phyloP scores from a whole-genome alignment of 2,113 vertebrate genomes.

The Ursus arctos region DNA sequence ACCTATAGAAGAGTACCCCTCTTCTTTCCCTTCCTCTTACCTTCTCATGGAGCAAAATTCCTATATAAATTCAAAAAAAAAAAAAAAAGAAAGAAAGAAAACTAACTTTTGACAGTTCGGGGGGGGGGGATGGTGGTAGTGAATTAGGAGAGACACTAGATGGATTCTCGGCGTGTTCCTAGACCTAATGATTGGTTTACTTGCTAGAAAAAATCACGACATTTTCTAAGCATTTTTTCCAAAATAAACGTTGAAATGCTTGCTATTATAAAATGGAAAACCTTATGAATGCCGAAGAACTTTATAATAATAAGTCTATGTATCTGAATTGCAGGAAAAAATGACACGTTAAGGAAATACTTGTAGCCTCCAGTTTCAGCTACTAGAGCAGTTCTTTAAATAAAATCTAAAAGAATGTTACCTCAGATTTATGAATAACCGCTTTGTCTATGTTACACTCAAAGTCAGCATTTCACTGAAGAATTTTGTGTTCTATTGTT shows the following conservation, averaged over 20 bases:
- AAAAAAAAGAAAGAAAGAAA: conserved; percentile 34
- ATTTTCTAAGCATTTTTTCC: conserved; percentile 60
- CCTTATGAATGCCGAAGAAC: conserved; percentile 68
- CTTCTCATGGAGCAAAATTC: conserved; percentile 33
- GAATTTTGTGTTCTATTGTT: conserved; percentile 70
- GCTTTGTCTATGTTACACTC: conserved; percentile 58
- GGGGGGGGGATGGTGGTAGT: background rate
- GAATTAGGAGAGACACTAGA: background rate
- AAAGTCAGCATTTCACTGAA: conserved; percentile 61
- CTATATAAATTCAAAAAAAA: background rate
- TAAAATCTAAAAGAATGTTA: conserved; percentile 71
- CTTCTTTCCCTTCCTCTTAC: background rate
- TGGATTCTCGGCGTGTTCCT: conserved; percentile 56
- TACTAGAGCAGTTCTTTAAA: conserved; percentile 72
- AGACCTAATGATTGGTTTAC: conserved; percentile 71
- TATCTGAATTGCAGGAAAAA: conserved; percentile 75
- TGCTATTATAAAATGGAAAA: conserved; percentile 75
- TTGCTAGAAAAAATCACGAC: conserved; percentile 58
- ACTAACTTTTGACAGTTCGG: background rate
- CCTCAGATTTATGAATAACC: conserved; percentile 72
- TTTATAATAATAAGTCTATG: conserved; percentile 81
- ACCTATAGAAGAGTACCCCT: background rate
- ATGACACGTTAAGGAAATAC: conserved; percentile 77
- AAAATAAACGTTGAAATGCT: conserved; percentile 68
- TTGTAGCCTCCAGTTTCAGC: conserved; percentile 71